Evolutionary conservation across 2,113 vertebrate genomes (phyloP), one percentile per base, ranked within the genome.

Genomic region (Toxotes jaculatrix): DNA sequence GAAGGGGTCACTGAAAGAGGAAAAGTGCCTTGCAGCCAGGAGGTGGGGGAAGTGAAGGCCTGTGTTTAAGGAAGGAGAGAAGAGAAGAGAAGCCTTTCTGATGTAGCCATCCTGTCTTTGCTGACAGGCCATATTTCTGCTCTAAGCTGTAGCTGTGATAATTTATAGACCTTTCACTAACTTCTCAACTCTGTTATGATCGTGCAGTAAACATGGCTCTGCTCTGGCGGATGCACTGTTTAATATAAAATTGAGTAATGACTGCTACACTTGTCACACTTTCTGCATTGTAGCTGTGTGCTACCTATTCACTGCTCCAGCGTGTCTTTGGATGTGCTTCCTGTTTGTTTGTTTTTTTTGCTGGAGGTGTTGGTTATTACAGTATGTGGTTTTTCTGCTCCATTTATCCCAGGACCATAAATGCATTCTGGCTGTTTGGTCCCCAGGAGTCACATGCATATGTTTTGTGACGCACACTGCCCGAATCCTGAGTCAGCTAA

Each of bases 351-450:
- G 4, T 0, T 61, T 69, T 38, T 62, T 61, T 71, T 38, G 83
- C 88, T 90, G 64, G 84, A 85, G 79, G 91, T 91, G 89, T 89
- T 68, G 66, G 61, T 90, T 92, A 83, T 89, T 87, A 86, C 84
- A 88, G 78, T 87, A 49, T 73, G 82, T 90, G 91, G 4, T 89
- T 88, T 89, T 92, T 93, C 85, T 90, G 93, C 90, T 92, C 91
- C 91, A 91, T 90, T 93, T 92, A 80, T 84, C 79, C 70, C 59
- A 27, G 31, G 42, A 85, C 80, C 73, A 86, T 88, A 86, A 91
- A 93, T 87, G 84, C 43, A 12, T 19, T 49, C 82, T 83, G 91
- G 90, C 90, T 90, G 87, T 84, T 89, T 81, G 57, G 73, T 89
- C 89, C 74, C 88, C 10, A 17, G 76, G 78, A 88, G 86, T 88